Base-by-base conservation (phyloP, 2,113 vertebrate genomes). In the Perca fluviatilis region DNA sequence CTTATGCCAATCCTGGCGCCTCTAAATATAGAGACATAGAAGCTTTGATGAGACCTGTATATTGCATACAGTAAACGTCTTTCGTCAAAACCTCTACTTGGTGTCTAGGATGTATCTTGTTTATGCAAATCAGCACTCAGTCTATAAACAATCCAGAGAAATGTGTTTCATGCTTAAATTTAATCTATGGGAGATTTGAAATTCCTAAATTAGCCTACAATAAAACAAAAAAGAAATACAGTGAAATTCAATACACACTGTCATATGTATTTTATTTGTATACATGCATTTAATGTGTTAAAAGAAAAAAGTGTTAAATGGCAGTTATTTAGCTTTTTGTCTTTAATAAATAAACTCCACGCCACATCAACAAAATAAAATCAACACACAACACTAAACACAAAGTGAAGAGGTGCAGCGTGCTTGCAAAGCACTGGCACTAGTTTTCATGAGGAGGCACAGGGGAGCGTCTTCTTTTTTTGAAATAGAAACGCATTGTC, bases 11-110 rank as follows among this genome's bases (percentile, higher is more conserved):
- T 49, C 46, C 27, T 1, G 4, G 43, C 11, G 19, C 46, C 43
- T 65, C 71, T 76, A 76, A 85, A 66, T 80, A 76, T 85, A 85
- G 77, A 71, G 23, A 3, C 46, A 16, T 2, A 27, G 60, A 50
- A 21, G 25, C 5, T 51, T 72, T 46, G 61, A 77, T 66, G 77
- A 85, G 33, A 66, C 46, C 53, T 10, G 25, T 27, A 3, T 57
- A 25, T 51, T 67, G 61, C n/a, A 72, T n/a, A 25, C 3, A n/a
- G 62, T 62, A 43, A 5, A 62, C 43, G 2, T 58, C 27, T 19
- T 2, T 40, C 14, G 47, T 50, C 11, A 53, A 21, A 76, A 33
- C 9, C 43, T 43, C 18, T 5, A 0, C 14, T 43, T 3, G 1
- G 7, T 51, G 21, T 78, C 8, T 9, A 21, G 33, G 54, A 62